Conservation (phyloP, 2,797 vertebrate species). For the Mareca strepera region DNA sequence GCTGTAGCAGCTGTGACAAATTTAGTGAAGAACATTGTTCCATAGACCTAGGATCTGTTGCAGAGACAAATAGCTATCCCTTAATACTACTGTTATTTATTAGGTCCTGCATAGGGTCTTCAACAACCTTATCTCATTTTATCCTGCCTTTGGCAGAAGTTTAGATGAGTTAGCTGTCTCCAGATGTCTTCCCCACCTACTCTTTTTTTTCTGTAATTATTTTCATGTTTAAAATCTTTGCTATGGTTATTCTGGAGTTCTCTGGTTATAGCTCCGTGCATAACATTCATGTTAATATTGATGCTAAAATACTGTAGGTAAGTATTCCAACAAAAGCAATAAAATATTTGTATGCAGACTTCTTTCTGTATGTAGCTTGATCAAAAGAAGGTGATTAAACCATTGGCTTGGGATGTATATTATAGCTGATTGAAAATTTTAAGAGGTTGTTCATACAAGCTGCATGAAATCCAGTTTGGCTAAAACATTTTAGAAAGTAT, state of each 20-base stretch:
- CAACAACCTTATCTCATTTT: neutral
- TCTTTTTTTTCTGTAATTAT: neutral
- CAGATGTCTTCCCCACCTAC: neutral
- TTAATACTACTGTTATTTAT: neutral
- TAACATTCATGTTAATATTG: neutral
- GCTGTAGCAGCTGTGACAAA: neutral
- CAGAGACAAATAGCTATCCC: rapidly evolving
- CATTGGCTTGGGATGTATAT: rapidly evolving
- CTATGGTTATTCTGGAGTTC: neutral
- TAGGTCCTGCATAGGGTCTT: neutral
- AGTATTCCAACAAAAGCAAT: neutral
- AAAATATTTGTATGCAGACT: neutral
- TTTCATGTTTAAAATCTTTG: neutral
- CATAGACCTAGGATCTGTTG: neutral
- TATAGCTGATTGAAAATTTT: neutral
- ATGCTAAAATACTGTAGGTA: neutral
- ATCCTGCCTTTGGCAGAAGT: neutral
- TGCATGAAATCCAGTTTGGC: neutral
- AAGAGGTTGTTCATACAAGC: neutral
- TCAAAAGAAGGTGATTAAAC: neutral
- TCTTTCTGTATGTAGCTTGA: neutral
- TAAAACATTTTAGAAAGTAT: neutral
- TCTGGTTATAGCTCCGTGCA: neutral
- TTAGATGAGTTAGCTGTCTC: neutral
- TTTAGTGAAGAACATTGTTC: neutral